Conservation (phyloP, 2,113 vertebrate species). For the Pachypanchax playfairii region DNA sequence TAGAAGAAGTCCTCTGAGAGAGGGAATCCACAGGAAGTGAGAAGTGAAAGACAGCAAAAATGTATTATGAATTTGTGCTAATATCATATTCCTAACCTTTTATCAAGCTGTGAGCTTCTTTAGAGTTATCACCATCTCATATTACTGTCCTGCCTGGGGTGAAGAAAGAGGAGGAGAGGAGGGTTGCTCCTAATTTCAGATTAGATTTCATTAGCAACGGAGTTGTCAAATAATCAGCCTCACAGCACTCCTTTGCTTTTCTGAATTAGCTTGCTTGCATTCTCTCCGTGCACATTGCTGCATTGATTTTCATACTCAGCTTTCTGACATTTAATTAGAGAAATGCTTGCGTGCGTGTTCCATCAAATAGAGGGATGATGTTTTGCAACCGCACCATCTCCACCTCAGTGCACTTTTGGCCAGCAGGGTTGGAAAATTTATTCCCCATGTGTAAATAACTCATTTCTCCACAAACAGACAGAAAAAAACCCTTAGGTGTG, state of each 20-base stretch:
- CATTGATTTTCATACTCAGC: conserved; percentile 67
- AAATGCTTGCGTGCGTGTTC: conserved; percentile 19
- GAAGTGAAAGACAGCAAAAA: conserved; percentile 8
- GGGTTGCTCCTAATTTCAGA: conserved; percentile 26
- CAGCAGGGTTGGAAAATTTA: conserved; percentile 41
- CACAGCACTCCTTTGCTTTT: conserved; percentile 37
- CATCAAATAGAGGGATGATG: conserved; percentile 15
- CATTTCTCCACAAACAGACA: conserved; percentile 47
- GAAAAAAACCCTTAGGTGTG: conserved; percentile 36
- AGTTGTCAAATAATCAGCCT: conserved; percentile 63
- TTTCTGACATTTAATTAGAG: conserved; percentile 75
- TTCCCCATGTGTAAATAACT: conserved; percentile 64
- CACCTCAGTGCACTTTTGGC: conserved; percentile 22
- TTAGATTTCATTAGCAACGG: conserved; percentile 58
- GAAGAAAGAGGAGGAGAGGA: background rate
- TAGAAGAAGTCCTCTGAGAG: conserved; percentile 4
- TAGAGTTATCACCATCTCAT: conserved; percentile 25
- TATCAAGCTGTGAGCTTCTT: conserved; percentile 38
- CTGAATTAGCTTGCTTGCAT: conserved; percentile 45
- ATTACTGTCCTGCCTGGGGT: background rate
- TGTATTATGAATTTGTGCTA: conserved; percentile 19
- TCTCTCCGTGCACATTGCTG: conserved; percentile 38
- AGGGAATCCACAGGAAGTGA: conserved; percentile 12
- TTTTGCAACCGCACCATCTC: conserved; percentile 29
- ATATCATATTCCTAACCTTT: conserved; percentile 36